Base-by-base conservation (phyloP, 2,113 vertebrate species). In the Polypterus bichir region DNA sequence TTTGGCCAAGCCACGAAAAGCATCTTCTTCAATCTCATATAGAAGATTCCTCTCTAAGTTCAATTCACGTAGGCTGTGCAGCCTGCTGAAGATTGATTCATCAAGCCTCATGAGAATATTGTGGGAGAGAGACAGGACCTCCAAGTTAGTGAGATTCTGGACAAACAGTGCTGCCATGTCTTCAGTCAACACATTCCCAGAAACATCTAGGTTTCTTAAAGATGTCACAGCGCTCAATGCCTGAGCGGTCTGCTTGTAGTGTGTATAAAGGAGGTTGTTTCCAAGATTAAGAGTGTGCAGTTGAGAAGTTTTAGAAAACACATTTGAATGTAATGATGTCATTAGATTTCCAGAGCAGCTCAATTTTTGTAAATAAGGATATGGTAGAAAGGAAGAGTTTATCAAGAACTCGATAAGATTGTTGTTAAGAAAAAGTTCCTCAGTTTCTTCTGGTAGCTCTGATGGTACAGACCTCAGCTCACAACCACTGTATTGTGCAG, bases 21-120 rank as follows among this genome's bases (percentile, higher is more conserved):
- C 88, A 0, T 69, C 71, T 1, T 59, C 67, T 49, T 91, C 94
- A 1, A 98, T 90, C 85, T 98, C 94, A 69, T 91, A 98, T 68
- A 98, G 89, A 63, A 88, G 71, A 75, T 98, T 98, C 60, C 78
- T 80, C 70, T 96, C 90, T 57, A 97, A 66, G 75, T 95, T 84
- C 48, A 98, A 79, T 60, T 95, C 90, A 69, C 74, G 75, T 44
- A 98, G 83, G 45, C 77, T 80, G 10, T 73, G 74, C 55, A 97
- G 75, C 61, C 88, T 83, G 1, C 62, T 71, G 51, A 98, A 95
- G 1, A 73, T 49, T 0, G 71, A 77, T 0, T 89, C 85, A 4
- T 97, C 94, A 49, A 98, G 68, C 61, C 94, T 83, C 77, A 81
- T 79, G 68, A 98, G 71, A 44, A 80, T 46, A 57, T 98, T 98